Base-by-base conservation (phyloP, 2,797 vertebrate genomes). In the Nannoperca obscura region DNA sequence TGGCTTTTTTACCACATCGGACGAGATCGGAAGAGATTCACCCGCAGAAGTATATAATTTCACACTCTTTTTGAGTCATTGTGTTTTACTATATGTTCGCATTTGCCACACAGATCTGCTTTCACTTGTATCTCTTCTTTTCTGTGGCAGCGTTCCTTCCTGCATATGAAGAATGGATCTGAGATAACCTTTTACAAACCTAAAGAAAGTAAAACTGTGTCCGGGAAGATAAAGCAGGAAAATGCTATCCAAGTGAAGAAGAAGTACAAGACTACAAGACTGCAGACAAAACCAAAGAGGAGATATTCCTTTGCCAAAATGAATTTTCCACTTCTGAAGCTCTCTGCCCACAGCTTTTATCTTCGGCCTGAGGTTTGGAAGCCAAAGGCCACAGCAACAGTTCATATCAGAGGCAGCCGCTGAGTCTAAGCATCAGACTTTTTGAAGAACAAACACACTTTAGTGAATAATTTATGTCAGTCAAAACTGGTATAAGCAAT, bases 181-280 rank as follows among this genome's bases (percentile, higher is more conserved):
- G 22, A 76, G 69, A 87, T 70, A 79, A 84, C 66, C 67, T 81
- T 83, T 78, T 54, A 78, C 40, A 80, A 81, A 76, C 77, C 73
- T 24, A 49, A 70, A 76, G 9, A 69, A 75, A 74, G 24, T 24
- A 54, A 34, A 68, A 65, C 17, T 66, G 15, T 67, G 46, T 73
- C 60, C 1, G 5, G 40, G 7, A 75, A 50, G 38, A 73, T 59
- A 44, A 57, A 54, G 12, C 42, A 52, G 53, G 20, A 46, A 77
- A 67, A 73, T 49, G 34, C 55, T 54, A 66, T 50, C 61, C 52
- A 77, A 74, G 36, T 2, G 1, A 68, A 58, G 42, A 22, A 27
- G 64, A 58, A 64, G 17, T 62, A 53, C 70, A 76, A 73, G n/a
- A n/a, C n/a, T n/a, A n/a, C n/a, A n/a, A 64, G 54, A 71, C 14